Percentiles rank a stretch among this genome's conserved stretches.
phyloP scores from a whole-genome alignment of 2,113 vertebrate species.

The Archocentrus centrarchus region DNA sequence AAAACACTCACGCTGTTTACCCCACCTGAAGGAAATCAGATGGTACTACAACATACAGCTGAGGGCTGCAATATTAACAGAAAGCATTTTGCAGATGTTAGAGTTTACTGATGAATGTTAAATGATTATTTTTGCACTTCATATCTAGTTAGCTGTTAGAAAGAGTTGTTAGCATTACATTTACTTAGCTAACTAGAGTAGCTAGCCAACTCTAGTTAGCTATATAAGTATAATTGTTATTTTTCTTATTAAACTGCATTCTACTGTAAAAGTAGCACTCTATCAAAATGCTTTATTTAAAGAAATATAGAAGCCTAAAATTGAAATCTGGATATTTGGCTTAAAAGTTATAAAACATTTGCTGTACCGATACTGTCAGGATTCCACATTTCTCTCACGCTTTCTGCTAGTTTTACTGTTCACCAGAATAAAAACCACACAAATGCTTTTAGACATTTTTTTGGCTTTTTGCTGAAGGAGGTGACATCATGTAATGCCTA shows the following conservation, averaged over 20 bases:
- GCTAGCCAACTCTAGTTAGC: too few species aligned
- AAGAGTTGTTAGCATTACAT: too few species aligned
- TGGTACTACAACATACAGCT: too few species aligned
- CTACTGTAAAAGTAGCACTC: fast-evolving
- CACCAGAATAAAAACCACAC: too few species aligned
- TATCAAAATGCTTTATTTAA: background rate
- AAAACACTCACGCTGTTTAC: too few species aligned
- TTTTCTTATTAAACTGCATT: too few species aligned
- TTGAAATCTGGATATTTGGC: background rate
- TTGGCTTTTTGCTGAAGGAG: background rate
- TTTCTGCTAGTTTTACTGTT: background rate
- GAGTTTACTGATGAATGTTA: background rate
- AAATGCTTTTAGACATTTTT: background rate
- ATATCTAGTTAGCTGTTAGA: too few species aligned
- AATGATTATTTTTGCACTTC: background rate
- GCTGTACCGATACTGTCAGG: background rate
- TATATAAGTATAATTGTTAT: too few species aligned
- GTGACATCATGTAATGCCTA: background rate
- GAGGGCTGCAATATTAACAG: too few species aligned
- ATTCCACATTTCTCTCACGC: background rate
- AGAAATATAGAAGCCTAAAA: background rate
- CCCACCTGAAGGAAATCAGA: too few species aligned
- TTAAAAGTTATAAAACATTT: background rate
- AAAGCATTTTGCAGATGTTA: background rate
- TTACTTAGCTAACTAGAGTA: too few species aligned